Conservation (phyloP, 2,113 vertebrate species). For the Hystrix cristata region DNA sequence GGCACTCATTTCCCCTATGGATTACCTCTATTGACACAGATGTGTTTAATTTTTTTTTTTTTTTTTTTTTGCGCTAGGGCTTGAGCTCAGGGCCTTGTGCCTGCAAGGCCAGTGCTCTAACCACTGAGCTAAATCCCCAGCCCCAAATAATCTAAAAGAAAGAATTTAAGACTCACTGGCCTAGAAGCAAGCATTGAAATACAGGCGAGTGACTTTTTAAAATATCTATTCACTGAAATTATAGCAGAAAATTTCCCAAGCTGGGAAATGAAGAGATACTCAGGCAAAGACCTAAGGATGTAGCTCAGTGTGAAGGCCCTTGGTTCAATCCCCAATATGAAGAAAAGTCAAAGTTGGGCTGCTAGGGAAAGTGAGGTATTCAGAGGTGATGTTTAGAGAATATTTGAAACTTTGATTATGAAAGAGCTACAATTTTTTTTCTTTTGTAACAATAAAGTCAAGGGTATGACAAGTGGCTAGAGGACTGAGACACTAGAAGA, state of each 20-base stretch:
- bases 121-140: too few relatives aligned
- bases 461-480: background rate
- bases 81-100: too few relatives aligned
- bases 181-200: too few relatives aligned
- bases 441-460: background rate
- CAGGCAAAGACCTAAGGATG: background rate
- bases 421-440: background rate
- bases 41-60: too few relatives aligned
- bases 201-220: background rate
- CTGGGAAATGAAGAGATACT: background rate
- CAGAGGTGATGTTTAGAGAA: conserved; percentile 2
- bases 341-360: background rate
- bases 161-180: too few relatives aligned
- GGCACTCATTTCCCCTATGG: background rate
- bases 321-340: background rate
- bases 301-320: background rate
- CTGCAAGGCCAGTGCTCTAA: too few relatives aligned
- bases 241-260: background rate
- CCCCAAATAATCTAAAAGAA: too few relatives aligned
- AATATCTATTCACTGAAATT: background rate
- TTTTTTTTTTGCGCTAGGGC: too few relatives aligned
- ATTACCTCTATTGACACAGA: background rate
- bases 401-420: conserved; percentile 28
- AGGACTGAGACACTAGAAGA: background rate
- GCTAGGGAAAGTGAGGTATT: background rate